These are phyloP conservation scores for Parauchenoglanis ngamensis DNA, from an alignment of 2,797 vertebrate species.

Conservation along the genomic window DNA sequence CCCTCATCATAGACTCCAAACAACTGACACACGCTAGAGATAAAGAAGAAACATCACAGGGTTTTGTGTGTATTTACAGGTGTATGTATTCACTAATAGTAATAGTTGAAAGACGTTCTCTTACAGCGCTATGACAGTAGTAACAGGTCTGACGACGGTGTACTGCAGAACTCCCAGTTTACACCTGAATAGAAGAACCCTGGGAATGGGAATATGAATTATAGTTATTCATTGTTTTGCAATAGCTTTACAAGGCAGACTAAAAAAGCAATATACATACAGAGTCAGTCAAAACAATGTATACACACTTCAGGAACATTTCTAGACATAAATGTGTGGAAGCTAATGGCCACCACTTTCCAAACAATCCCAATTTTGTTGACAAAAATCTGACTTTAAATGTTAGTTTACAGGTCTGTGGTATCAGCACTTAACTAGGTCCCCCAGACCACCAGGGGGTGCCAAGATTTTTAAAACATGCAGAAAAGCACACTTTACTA, in stretches of 20 bases:
- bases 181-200: slow-evolving; percentile 91
- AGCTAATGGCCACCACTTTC: too few relatives aligned
- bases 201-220: slow-evolving; percentile 64
- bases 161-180: slow-evolving; percentile 96
- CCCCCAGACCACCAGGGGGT: not conserved
- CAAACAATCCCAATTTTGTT: too few relatives aligned
- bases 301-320: too few relatives aligned
- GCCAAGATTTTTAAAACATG: not conserved
- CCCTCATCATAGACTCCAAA: slow-evolving; percentile 91
- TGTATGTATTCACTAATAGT: not conserved
- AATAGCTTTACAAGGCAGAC: not conserved
- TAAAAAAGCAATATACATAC: not conserved
- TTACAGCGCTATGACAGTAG: slow-evolving; percentile 94
- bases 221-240: not conserved
- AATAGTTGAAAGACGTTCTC: slow-evolving; percentile 49
- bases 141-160: slow-evolving; percentile 92
- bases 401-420: not conserved
- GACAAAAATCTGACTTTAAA: not conserved
- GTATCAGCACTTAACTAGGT: not conserved
- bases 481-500: not conserved
- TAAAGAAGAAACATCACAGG: not conserved
- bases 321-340: too few relatives aligned
- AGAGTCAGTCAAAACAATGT: too few relatives aligned
- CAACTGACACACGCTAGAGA: slow-evolving; percentile 87
- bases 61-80: not conserved